Conservation (phyloP, 2,113 vertebrate genomes). For the Dicaeum eximium region DNA sequence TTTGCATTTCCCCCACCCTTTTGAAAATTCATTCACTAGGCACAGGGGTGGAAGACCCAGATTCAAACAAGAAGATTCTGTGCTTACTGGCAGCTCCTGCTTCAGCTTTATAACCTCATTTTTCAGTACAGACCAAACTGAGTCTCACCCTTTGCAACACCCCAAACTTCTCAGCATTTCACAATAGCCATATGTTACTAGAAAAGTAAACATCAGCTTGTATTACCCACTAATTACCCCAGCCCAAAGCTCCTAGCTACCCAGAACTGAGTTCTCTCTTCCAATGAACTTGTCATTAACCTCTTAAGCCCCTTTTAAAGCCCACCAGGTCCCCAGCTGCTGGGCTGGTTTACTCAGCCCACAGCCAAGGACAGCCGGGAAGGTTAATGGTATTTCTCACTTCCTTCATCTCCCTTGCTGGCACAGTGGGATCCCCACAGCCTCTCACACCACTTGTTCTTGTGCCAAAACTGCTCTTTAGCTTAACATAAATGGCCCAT, state of each 20-base stretch:
- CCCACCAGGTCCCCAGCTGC: background rate
- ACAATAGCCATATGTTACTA: background rate
- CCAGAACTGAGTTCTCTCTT: background rate
- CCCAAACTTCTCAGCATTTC: background rate
- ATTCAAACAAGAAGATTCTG: background rate
- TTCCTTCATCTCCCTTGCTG: background rate
- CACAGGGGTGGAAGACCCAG: background rate
- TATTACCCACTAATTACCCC: background rate
- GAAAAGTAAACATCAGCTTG: background rate
- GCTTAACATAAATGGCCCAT: slow-evolving; percentile 21
- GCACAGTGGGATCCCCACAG: background rate
- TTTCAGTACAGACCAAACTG: background rate
- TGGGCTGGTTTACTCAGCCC: background rate
- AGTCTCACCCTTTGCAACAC: background rate
- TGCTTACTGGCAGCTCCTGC: background rate
- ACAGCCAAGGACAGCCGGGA: background rate
- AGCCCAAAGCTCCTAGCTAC: background rate
- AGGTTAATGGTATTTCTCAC: slow-evolving; percentile 7
- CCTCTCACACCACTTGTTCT: background rate
- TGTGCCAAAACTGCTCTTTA: slow-evolving; percentile 53
- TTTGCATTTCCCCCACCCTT: background rate
- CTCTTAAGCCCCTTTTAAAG: background rate
- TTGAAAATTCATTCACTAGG: background rate
- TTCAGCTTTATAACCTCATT: background rate
- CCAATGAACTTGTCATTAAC: background rate